Evolutionary conservation across 1,140 invertebrate genomes (phyloP).

Genomic region (Neoseiulus cucumeris): DNA sequence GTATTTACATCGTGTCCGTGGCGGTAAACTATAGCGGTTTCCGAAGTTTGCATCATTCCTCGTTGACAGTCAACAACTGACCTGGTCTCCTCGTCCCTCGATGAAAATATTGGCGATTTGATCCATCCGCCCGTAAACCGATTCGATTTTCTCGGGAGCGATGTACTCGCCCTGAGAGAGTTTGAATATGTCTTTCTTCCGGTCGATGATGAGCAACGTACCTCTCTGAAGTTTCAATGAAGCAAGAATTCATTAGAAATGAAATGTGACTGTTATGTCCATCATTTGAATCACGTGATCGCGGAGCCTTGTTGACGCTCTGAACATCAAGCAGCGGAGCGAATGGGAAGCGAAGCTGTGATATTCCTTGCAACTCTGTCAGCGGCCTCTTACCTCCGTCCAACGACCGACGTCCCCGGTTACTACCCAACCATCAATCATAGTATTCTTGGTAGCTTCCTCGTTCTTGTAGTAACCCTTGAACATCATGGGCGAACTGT

Average conservation of each 20-base stretch:
- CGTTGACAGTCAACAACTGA: background rate
- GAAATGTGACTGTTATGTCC: too few species aligned
- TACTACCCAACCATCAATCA: constrained; percentile 28
- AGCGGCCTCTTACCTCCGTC: constrained; percentile 26
- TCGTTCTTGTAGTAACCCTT: constrained; percentile 29
- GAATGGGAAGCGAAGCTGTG: too few species aligned
- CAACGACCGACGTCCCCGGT: constrained; percentile 27
- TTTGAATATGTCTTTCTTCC: constrained; percentile 32
- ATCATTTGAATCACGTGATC: too few species aligned
- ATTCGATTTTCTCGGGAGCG: constrained; percentile 38
- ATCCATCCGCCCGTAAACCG: constrained; percentile 29
- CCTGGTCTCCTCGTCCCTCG: constrained; percentile 25
- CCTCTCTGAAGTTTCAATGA: constrained; percentile 17
- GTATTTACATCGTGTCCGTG: too few species aligned
- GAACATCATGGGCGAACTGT: background rate
- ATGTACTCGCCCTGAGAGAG: constrained; percentile 35
- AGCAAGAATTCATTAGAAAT: too few species aligned
- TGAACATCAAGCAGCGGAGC: too few species aligned
- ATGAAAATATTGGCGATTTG: constrained; percentile 32
- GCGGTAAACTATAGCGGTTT: too few species aligned
- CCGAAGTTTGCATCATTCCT: too few species aligned
- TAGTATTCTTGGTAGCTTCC: constrained; percentile 26
- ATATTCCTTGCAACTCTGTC: too few species aligned
- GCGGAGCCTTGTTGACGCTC: too few species aligned
- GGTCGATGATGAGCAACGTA: constrained; percentile 29